Percentiles rank a stretch among this genome's conserved stretches.
phyloP scores from a whole-genome alignment of 2,797 vertebrate genomes.

The Ambastaia sidthimunki region DNA sequence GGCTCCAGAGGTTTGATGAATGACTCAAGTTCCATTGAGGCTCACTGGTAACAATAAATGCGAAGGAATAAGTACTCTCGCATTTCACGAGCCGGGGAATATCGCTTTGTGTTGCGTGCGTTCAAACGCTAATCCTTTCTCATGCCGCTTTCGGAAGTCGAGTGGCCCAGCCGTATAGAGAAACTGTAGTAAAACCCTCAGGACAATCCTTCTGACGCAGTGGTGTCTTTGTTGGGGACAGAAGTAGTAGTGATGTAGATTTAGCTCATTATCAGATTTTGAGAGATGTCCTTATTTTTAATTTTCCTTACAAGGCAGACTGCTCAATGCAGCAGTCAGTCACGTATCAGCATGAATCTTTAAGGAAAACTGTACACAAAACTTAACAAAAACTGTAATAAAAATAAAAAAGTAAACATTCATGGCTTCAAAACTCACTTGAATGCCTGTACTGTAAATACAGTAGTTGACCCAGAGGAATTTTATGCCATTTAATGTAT shows the following conservation, averaged over 20 bases:
- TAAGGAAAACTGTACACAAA: background rate
- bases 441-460: too few species aligned
- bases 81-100: slow-evolving; percentile 28
- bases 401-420: background rate
- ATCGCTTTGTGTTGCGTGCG: slow-evolving; percentile 28
- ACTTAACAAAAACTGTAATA: background rate
- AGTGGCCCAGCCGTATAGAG: slow-evolving; percentile 32
- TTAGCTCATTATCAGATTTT: background rate
- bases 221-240: slow-evolving; percentile 30
- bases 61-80: slow-evolving; percentile 46
- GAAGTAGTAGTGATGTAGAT: slow-evolving; percentile 19
- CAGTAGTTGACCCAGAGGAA: too few species aligned
- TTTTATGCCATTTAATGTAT: too few species aligned
- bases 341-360: background rate
- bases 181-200: slow-evolving; percentile 29
- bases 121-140: slow-evolving; percentile 47
- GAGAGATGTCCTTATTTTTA: background rate
- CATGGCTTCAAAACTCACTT: background rate
- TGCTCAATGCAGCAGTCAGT: background rate
- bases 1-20: slow-evolving; percentile 59
- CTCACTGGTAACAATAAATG: slow-evolving; percentile 51
- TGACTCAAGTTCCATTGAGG: slow-evolving; percentile 49
- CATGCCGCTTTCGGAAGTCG: slow-evolving; percentile 22
- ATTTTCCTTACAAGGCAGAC: background rate
- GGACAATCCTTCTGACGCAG: slow-evolving; percentile 15